Percentiles rank a stretch among this genome's conserved stretches.
Evolutionary conservation across 1,140 invertebrate genomes (phyloP).

Genomic region (Drosophila miranda): DNA sequence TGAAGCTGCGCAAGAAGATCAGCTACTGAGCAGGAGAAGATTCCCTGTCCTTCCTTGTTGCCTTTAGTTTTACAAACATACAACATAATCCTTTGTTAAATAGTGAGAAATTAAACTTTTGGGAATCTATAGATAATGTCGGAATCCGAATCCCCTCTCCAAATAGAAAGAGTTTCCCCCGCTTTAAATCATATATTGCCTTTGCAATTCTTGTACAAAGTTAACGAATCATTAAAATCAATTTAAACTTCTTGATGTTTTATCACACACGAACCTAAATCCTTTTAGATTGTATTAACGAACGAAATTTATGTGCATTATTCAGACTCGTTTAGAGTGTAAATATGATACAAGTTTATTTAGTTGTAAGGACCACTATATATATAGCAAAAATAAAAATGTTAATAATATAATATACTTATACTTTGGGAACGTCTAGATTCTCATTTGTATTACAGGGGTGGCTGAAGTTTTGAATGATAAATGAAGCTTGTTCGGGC

Average conservation of each 20-base stretch:
- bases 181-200: slow-evolving; percentile 26
- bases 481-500: too few relatives aligned
- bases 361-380: slow-evolving; percentile 24
- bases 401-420: slow-evolving; percentile 16
- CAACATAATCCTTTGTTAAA: background rate
- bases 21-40: slow-evolving; percentile 63
- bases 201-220: slow-evolving; percentile 52
- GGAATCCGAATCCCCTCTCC: too few relatives aligned
- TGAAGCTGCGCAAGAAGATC: slow-evolving; percentile 79
- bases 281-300: slow-evolving; percentile 34
- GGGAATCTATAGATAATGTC: too few relatives aligned
- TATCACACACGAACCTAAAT: background rate
- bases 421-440: too few relatives aligned
- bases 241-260: slow-evolving; percentile 31
- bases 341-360: slow-evolving; percentile 40
- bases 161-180: background rate
- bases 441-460: too few relatives aligned
- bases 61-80: slow-evolving; percentile 2
- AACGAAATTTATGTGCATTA: slow-evolving; percentile 47
- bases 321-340: slow-evolving; percentile 38
- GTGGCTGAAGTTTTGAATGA: too few relatives aligned
- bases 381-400: slow-evolving; percentile 37
- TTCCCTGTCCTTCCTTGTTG: slow-evolving; percentile 20
- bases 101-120: too few relatives aligned
- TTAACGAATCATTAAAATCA: slow-evolving; percentile 60